Conservation (phyloP, 2,113 vertebrate genomes). For the Apus apus region DNA sequence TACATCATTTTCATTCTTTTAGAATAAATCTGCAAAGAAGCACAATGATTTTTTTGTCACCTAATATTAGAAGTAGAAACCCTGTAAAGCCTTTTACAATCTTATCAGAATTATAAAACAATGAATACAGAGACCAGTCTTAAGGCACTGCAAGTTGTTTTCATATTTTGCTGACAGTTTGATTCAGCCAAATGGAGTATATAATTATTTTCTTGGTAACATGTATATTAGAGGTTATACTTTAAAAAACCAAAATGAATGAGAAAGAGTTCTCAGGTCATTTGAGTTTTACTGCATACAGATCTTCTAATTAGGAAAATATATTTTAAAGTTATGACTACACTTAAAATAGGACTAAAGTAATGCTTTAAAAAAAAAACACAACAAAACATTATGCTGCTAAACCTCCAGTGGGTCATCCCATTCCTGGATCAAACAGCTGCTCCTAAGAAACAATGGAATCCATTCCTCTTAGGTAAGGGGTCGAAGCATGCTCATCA, state of each 20-base stretch:
- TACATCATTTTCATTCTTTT: background rate
- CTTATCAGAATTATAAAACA: background rate
- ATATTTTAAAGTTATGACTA: background rate
- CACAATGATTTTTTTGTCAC: background rate
- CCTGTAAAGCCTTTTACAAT: background rate
- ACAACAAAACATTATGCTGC: background rate
- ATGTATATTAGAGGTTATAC: background rate
- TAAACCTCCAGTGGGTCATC: background rate
- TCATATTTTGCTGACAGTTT: background rate
- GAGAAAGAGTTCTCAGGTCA: background rate
- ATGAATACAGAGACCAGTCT: background rate
- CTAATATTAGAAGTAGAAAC: background rate
- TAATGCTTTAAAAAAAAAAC: background rate
- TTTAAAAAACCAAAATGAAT: background rate
- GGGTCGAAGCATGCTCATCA: rapidly evolving
- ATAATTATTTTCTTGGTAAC: background rate
- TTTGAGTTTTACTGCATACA: background rate
- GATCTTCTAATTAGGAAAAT: background rate
- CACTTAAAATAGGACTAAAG: background rate
- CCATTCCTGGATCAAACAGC: background rate
- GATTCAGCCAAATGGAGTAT: background rate
- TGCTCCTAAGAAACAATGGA: background rate
- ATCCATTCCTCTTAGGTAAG: background rate
- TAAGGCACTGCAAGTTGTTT: background rate
- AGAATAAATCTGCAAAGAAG: background rate